phyloP scores from a whole-genome alignment of 1,140 invertebrate species.

The Drosophila neocordata region DNA sequence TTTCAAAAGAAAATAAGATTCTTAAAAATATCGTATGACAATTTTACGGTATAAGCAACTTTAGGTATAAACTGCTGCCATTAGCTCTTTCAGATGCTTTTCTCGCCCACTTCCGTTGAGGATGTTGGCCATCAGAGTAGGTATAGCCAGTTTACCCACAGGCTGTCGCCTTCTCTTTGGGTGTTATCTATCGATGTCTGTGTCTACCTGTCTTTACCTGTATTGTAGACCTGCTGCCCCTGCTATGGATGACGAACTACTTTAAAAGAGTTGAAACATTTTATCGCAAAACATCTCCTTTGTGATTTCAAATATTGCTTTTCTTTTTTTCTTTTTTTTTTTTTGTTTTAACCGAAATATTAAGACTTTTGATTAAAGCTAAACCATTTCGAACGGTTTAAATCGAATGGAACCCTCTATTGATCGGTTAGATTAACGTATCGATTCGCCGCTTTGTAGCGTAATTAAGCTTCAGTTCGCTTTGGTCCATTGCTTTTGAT shows the following conservation, averaged over 20 bases:
- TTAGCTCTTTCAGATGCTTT: conserved; percentile 22
- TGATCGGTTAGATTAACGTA: conserved; percentile 45
- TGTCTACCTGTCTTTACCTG: conserved; percentile 16
- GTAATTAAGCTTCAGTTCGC: conserved; percentile 62
- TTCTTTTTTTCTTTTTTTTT: neutral
- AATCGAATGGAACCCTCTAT: conserved; percentile 34
- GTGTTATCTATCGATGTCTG: neutral
- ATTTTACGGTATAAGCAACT: too few relatives aligned
- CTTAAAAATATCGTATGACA: too few relatives aligned
- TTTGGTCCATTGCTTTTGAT: conserved; percentile 51
- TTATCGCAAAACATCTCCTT: conserved; percentile 10
- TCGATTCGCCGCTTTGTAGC: conserved; percentile 20
- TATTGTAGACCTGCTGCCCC: too few relatives aligned
- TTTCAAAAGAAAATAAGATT: too few relatives aligned
- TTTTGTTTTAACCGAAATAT: conserved; percentile 20
- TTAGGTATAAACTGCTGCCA: too few relatives aligned
- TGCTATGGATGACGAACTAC: neutral
- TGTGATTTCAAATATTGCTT: neutral
- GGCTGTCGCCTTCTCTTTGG: conserved; percentile 31
- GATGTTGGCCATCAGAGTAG: conserved; percentile 31
- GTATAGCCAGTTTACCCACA: conserved; percentile 45
- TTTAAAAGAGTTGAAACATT: neutral
- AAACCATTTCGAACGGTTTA: conserved; percentile 26
- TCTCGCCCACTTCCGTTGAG: conserved; percentile 69
- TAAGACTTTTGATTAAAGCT: conserved; percentile 29